Evolutionary conservation across 2,113 vertebrate species (phyloP).

Genomic region (Mus pahari): DNA sequence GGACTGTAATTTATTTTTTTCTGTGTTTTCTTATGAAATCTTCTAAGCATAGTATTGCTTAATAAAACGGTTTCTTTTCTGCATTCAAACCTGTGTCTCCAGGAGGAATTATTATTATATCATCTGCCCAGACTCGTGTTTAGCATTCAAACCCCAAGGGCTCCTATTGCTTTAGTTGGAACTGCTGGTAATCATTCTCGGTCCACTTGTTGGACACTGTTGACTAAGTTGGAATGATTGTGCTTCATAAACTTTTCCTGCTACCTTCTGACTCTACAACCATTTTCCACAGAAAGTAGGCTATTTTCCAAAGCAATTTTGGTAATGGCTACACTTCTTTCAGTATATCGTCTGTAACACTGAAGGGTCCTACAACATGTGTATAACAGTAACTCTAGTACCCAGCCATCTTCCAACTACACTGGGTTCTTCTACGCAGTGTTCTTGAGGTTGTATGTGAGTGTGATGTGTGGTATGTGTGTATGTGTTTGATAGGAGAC

Average conservation of each 20-base stretch:
- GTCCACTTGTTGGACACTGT: background rate
- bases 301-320: background rate
- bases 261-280: background rate
- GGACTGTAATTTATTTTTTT: background rate
- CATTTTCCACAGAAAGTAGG: background rate
- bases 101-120: background rate
- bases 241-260: background rate
- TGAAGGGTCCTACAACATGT: background rate
- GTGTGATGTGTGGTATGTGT: too few relatives aligned
- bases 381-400: background rate
- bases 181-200: background rate
- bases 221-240: background rate
- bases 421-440: background rate
- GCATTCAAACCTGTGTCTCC: background rate
- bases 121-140: background rate
- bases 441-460: background rate
- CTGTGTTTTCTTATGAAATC: background rate
- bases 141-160: background rate
- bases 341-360: background rate
- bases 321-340: background rate
- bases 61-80: background rate
- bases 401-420: background rate
- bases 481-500: background rate
- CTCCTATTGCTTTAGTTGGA: background rate
- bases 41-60: background rate